Base-by-base conservation (phyloP, 2,888 invertebrate genomes). In the Therioaphis trifolii region DNA sequence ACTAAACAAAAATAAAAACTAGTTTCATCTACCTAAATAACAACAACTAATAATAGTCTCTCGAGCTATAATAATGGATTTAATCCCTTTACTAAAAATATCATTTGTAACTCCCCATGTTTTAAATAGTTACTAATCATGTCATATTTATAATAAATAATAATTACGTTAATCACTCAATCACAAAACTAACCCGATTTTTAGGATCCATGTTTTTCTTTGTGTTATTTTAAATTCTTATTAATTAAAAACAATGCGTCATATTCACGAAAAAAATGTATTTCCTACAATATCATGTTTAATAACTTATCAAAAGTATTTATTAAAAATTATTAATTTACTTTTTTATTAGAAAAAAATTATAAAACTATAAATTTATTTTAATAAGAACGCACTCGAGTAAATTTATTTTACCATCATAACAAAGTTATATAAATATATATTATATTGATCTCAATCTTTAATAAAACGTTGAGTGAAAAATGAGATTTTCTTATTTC, bases 401-500 rank as follows among this genome's bases (percentile, higher is more conserved):
- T 5, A 68, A 55, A 49, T 77, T 15, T 18, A 29, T 68, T 18
- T n/a, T 14, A 52, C 11, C n/a, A 52, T 52, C 15, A 12, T 27
- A n/a, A 76, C 61, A 27, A 46, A 12, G 12, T 46, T 58, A 61
- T 75, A n/a, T 63, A 21, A 21, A 12, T 40, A 35, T 29, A 24
- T 46, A 21, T 35, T 18, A 52, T 66, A 49, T 49, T 35, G 63
- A 77, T 77, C 49, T 5, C 24, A 40, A 52, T 78, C 52, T 55
- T 40, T 52, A 78, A n/a, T 66, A 66, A 68, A 55, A 77, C 21
- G 52, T 14, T 2, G 49, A 78, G 68, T 24, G 52, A 78, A 78
- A 52, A 78, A 78, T 78, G 40, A 52, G 52, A 78, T 27, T 78
- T 68, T 40, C 35, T 68, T 40, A 78, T 78, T 77, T 63, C 46